Conservation (phyloP, 2,797 vertebrate species). For the Enteromius afrohamiltoni region DNA sequence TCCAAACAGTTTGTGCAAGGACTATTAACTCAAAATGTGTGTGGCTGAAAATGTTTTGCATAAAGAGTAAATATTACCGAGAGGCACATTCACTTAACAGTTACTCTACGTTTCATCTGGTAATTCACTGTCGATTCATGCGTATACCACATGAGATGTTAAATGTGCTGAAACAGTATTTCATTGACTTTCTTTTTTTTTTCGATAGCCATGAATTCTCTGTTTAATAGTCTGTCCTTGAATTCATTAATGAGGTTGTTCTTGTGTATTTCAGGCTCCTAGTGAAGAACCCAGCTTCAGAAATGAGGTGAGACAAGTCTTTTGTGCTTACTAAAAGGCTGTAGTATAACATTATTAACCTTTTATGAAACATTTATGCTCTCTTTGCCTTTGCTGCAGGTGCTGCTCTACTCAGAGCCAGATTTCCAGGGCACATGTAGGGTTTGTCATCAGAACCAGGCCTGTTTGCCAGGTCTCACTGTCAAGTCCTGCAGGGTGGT, state of each 20-base stretch:
- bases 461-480: conserved; percentile 68
- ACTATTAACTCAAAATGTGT: background rate
- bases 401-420: conserved; percentile 85
- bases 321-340: background rate
- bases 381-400: conserved; percentile 70
- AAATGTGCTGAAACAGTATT: background rate
- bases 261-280: conserved; percentile 34
- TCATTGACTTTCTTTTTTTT: background rate
- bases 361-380: background rate
- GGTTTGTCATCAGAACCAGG: conserved; percentile 74
- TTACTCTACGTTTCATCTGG: background rate
- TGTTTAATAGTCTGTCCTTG: background rate
- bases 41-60: background rate
- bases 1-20: background rate
- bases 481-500: conserved; percentile 85
- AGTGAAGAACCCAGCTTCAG: conserved; percentile 5
- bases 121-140: background rate
- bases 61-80: background rate
- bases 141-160: background rate
- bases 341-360: background rate
- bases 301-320: conserved; percentile 20
- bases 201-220: background rate
- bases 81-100: background rate
- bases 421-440: conserved; percentile 82
- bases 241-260: background rate